A percentile compares a stretch with the other conserved stretches of the same genome.
These are phyloP conservation scores for Linnaemya vulpina DNA, from an alignment of 2,888 invertebrate species.

Conservation along the genomic window DNA sequence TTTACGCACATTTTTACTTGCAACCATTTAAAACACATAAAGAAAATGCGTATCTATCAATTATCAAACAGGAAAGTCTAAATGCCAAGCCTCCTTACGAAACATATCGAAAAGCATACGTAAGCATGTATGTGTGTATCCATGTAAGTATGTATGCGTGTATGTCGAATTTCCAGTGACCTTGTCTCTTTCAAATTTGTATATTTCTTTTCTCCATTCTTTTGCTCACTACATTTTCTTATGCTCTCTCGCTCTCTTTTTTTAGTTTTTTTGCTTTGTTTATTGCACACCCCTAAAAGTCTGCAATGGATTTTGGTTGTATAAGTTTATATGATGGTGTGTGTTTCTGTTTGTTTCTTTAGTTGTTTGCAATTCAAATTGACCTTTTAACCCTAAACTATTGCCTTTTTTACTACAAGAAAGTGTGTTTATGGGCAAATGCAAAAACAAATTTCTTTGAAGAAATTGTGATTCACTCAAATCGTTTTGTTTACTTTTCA, in stretches of 20 bases:
- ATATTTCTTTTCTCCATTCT: not conserved
- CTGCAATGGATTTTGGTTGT: conserved; percentile 18
- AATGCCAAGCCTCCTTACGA: conserved; percentile 72
- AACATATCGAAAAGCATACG: conserved; percentile 70
- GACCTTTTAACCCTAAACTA: conserved; percentile 67
- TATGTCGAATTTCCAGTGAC: conserved; percentile 76
- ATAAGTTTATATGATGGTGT: not conserved
- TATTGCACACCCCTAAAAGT: conserved; percentile 31
- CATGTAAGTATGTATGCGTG: not conserved
- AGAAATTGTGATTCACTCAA: conserved; percentile 40
- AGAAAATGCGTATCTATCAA: not conserved
- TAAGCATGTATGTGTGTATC: not conserved
- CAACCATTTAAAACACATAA: not conserved
- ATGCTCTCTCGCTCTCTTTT: not conserved
- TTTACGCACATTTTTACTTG: not conserved
- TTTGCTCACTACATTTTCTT: not conserved
- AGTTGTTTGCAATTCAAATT: conserved; percentile 49
- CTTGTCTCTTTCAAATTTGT: conserved; percentile 73
- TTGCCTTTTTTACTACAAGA: not conserved
- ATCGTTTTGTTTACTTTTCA: conserved; percentile 17
- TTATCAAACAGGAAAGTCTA: not conserved
- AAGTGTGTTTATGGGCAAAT: not conserved
- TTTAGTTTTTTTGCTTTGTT: too few relatives aligned
- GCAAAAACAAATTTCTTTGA: not conserved
- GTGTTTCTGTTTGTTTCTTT: not conserved